Evolutionary conservation across 1,140 invertebrate genomes (phyloP).

Genomic region (Venustaconcha ellipsiformis): DNA sequence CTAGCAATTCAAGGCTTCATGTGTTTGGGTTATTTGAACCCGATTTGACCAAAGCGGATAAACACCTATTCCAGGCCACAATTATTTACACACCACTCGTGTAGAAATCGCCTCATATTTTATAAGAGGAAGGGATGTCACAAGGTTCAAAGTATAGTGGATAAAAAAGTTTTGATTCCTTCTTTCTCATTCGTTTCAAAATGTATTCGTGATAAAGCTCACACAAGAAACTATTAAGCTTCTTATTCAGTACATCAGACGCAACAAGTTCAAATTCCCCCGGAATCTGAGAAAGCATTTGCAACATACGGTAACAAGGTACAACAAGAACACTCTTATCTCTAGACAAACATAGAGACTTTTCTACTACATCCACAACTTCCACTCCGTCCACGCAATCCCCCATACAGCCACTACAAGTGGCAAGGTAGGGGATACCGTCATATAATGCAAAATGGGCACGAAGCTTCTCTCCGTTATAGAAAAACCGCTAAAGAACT

Average conservation of each 20-base stretch:
- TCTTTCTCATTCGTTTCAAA: conserved; percentile 35
- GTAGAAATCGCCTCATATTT: conserved; percentile 27
- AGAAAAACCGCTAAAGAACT: no score
- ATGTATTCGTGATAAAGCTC: conserved; percentile 24
- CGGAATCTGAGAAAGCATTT: background rate
- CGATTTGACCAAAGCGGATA: no score
- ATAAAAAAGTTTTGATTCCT: conserved; percentile 18
- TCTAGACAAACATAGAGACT: background rate
- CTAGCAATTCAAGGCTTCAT: no score
- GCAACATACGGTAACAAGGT: conserved; percentile 1
- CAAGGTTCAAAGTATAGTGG: conserved; percentile 26
- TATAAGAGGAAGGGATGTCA: conserved; percentile 43
- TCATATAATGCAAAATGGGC: background rate
- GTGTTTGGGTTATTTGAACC: no score
- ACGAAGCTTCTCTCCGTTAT: background rate
- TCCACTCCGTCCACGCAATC: no score
- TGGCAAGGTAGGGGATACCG: background rate
- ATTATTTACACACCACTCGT: conserved; percentile 27
- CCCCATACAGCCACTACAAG: no score
- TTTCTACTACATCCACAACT: background rate
- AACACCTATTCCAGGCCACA: background rate
- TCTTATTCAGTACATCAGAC: background rate
- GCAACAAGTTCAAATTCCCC: no score
- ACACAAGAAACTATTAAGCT: conserved; percentile 3
- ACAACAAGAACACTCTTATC: conserved; percentile 7